A percentile compares a stretch with the other conserved stretches of the same genome.
Conservation (phyloP, 1,140 invertebrate genomes). For the Stenopsyche tienmushanensis region DNA sequence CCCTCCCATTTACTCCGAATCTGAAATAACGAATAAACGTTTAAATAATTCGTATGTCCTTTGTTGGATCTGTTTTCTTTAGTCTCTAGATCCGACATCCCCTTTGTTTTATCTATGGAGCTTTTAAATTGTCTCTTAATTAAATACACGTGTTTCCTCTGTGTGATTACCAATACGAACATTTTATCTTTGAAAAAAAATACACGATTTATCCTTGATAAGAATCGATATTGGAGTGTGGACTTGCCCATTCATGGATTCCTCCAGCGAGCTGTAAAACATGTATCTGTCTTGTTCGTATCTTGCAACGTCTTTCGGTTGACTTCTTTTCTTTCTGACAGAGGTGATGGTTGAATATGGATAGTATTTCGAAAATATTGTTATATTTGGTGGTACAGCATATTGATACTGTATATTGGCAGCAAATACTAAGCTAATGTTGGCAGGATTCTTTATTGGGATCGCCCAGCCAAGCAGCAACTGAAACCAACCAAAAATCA, state of each 20-base stretch:
- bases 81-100: too few relatives aligned
- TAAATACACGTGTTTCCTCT: too few relatives aligned
- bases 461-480: slow-evolving; percentile 47
- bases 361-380: slow-evolving; percentile 45
- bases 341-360: slow-evolving; percentile 45
- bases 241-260: slow-evolving; percentile 46
- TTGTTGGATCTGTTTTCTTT: too few relatives aligned
- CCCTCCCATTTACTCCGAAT: slow-evolving; percentile 61
- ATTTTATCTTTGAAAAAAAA: too few relatives aligned
- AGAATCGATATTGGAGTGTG: too few relatives aligned
- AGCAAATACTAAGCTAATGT: slow-evolving; percentile 47
- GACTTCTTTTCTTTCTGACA: slow-evolving; percentile 46
- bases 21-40: too few relatives aligned
- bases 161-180: too few relatives aligned
- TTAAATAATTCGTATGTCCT: too few relatives aligned
- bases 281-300: slow-evolving; percentile 46
- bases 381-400: slow-evolving; percentile 43
- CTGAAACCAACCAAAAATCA: slow-evolving; percentile 45
- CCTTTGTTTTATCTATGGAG: too few relatives aligned
- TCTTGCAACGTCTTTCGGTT: slow-evolving; percentile 38
- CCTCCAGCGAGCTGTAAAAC: slow-evolving; percentile 48
- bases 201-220: too few relatives aligned
- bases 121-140: too few relatives aligned
- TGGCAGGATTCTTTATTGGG: slow-evolving; percentile 46
- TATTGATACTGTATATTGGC: slow-evolving; percentile 54